These are phyloP conservation scores for Trichopria drosophilae DNA, from an alignment of 2,888 invertebrate genomes.

Conservation along the genomic window DNA sequence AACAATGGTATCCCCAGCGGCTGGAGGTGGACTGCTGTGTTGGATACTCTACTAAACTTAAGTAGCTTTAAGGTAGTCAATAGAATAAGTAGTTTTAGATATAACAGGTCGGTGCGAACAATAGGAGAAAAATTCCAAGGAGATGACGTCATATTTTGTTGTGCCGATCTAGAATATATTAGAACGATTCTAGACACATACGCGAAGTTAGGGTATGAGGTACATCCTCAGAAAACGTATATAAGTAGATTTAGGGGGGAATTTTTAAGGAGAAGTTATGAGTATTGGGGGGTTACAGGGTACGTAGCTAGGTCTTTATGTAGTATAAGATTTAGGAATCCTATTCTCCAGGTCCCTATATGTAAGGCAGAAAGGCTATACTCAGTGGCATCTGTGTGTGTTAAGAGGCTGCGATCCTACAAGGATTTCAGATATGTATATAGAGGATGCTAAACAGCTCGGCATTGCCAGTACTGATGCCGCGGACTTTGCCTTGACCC, in stretches of 20 bases:
- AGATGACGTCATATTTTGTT: background rate
- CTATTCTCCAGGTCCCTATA: background rate
- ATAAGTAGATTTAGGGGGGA: background rate
- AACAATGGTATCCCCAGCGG: conserved; percentile 13
- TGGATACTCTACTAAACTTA: conserved; percentile 14
- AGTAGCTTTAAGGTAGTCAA: conserved; percentile 1
- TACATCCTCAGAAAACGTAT: background rate
- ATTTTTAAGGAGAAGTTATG: background rate
- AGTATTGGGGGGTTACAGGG: background rate
- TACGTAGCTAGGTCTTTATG: background rate
- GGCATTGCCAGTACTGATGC: background rate
- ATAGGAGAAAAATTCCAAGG: no score
- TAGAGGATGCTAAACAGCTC: background rate
- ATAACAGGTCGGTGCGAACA: no score
- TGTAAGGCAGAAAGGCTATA: background rate
- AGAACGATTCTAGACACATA: background rate
- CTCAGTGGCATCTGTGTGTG: background rate
- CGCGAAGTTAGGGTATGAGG: background rate
- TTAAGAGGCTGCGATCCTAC: background rate
- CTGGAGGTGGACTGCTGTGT: conserved; percentile 16
- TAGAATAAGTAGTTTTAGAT: no score
- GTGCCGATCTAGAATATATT: background rate
- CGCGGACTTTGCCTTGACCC: background rate
- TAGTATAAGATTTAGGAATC: background rate
- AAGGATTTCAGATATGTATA: background rate